Evolutionary conservation across 2,113 vertebrate genomes (phyloP).

Genomic region (Alexandromys fortis): DNA sequence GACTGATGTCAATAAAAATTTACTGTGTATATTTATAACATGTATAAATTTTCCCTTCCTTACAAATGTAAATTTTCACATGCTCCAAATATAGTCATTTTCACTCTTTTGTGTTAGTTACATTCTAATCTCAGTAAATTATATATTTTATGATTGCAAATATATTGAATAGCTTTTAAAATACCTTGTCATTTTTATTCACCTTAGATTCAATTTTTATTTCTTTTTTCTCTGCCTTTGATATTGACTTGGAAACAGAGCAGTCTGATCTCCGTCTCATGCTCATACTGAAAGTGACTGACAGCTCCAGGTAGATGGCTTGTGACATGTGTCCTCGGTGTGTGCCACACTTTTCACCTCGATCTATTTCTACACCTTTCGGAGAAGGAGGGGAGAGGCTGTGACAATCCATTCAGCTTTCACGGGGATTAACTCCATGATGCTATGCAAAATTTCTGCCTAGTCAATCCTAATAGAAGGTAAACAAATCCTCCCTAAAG

Average conservation of each 20-base stretch:
- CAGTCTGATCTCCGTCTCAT: not conserved
- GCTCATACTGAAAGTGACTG: not conserved
- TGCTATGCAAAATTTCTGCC: constrained; percentile 29
- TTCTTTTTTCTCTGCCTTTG: not conserved
- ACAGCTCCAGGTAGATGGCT: not conserved
- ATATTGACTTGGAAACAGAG: not conserved
- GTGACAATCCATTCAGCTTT: constrained; percentile 43
- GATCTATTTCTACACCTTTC: not conserved
- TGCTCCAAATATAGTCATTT: not conserved
- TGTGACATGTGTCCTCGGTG: not conserved
- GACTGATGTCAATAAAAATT: not conserved
- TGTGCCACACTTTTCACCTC: not conserved
- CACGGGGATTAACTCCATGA: constrained; percentile 28
- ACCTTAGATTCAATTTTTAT: not conserved
- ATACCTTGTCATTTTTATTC: not conserved
- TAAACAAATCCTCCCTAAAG: constrained; percentile 38
- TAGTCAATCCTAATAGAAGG: constrained; percentile 42
- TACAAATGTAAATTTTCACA: not conserved
- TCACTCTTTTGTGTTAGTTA: not conserved
- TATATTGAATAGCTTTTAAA: not conserved
- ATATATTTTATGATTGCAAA: not conserved
- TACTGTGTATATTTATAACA: not conserved
- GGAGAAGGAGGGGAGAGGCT: not conserved
- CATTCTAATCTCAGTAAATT: not conserved
- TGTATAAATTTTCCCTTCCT: not conserved